Base-by-base conservation (phyloP, 2,888 invertebrate species). In the Idaea aversata region DNA sequence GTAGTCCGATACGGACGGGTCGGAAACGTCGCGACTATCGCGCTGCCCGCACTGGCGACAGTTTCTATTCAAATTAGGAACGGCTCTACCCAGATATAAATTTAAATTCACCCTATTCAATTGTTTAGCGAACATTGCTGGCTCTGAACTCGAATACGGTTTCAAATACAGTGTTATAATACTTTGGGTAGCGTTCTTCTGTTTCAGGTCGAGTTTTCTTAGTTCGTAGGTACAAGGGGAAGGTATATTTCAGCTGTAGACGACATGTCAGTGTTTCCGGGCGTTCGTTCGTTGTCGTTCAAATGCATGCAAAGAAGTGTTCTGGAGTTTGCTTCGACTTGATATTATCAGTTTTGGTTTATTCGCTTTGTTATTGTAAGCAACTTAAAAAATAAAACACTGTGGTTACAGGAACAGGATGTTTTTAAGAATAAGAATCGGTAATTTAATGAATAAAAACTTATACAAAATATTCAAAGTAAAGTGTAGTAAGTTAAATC, bases 51-150 rank as follows among this genome's bases (percentile, higher is more conserved):
- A 13, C 47, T 47, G 47, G 77, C 85, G 88, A 88, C 88, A 85
- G 82, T 88, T 88, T 87, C 87, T 87, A 88, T 88, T 88, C 87
- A 88, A 88, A 88, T 88, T 86, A 87, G 81, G 79, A 74, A 73
- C 80, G 70, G 74, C 74, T 76, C 75, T 62, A 76, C 73, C 75
- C 67, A 72, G 65, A 71, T 76, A 73, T 61, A 71, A 76, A 73
- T 75, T 67, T 60, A 74, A 70, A 66, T 68, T 63, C 66, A 70
- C 38, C 34, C 15, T 67, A 61, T 38, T 47, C 25, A 34, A 5
- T 66, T 64, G 65, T 63, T 64, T 65, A 15, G 57, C 10, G 3
- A 75, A 38, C 82, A 83, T 72, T 81, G 75, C 81, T 67, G 63
- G 34, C 67, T 79, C 0, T 4, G 47, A 7, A 7, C 47, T 47